phyloP scores from a whole-genome alignment of 2,113 vertebrate genomes.

The Calidris pygmaea region DNA sequence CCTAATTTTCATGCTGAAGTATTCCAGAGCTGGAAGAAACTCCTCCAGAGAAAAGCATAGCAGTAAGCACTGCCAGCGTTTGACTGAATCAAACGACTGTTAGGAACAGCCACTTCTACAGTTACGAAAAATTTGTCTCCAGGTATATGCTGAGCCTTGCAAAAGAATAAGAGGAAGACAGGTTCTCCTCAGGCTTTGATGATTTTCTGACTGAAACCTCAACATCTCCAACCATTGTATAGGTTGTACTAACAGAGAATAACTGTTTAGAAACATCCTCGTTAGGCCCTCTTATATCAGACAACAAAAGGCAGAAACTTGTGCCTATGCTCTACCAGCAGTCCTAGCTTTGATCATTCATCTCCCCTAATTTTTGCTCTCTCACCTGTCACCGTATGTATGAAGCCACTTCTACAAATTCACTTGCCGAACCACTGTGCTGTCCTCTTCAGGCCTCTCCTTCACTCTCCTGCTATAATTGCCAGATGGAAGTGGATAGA shows the following conservation, averaged over 20 bases:
- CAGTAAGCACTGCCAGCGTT: rapidly evolving
- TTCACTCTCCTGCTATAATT: not conserved
- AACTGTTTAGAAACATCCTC: not conserved
- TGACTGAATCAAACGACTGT: not conserved
- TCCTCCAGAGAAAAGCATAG: not conserved
- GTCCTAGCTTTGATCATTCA: not conserved
- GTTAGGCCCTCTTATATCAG: not conserved
- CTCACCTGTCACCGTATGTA: rapidly evolving
- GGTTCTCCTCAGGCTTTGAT: not conserved
- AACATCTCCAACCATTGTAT: rapidly evolving
- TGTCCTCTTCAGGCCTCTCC: not conserved
- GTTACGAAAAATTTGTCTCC: not conserved
- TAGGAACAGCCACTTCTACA: not conserved
- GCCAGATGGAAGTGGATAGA: not conserved
- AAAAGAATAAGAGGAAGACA: not conserved
- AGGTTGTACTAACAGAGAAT: not conserved
- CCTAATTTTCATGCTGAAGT: not conserved
- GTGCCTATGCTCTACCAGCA: not conserved
- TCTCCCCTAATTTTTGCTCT: not conserved
- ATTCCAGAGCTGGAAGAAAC: not conserved
- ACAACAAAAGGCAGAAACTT: not conserved
- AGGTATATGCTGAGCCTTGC: not conserved
- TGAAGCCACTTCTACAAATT: not conserved
- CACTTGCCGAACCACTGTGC: not conserved
- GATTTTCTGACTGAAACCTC: not conserved